Percentiles rank a stretch among this genome's conserved stretches.
Evolutionary conservation across 2,113 vertebrate species (phyloP).

Genomic region (Aramus guarauna): DNA sequence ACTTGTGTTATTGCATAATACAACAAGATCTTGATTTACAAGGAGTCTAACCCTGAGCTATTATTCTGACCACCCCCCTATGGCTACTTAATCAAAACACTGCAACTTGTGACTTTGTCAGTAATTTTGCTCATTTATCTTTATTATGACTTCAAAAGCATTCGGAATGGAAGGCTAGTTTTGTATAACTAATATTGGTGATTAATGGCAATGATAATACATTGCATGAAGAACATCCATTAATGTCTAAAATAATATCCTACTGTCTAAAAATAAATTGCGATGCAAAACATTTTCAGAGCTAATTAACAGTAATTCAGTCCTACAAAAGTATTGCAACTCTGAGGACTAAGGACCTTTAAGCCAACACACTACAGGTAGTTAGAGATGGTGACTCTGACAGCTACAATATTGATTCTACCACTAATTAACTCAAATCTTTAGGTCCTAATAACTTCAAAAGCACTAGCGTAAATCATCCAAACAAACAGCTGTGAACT

Average conservation of each 20-base stretch:
- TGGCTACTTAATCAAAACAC: constrained; percentile 73
- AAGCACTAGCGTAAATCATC: neutral
- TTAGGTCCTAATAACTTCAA: neutral
- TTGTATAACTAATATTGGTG: constrained; percentile 68
- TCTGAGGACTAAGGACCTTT: neutral
- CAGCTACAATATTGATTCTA: neutral
- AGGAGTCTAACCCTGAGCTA: constrained; percentile 51
- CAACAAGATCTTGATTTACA: constrained; percentile 51
- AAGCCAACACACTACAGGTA: neutral
- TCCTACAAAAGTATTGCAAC: neutral
- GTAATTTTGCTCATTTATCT: constrained; percentile 78
- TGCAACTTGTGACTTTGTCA: constrained; percentile 68
- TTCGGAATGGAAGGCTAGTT: constrained; percentile 69
- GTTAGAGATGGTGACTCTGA: neutral
- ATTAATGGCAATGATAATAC: constrained; percentile 64
- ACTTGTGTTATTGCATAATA: constrained; percentile 23
- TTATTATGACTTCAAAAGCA: constrained; percentile 68
- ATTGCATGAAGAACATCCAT: constrained; percentile 51
- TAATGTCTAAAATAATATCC: constrained; percentile 46
- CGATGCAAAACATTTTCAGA: constrained; percentile 52
- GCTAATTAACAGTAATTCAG: constrained; percentile 40
- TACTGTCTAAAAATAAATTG: constrained; percentile 57
- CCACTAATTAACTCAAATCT: constrained; percentile 19
- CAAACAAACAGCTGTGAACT: neutral
- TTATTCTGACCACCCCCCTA: constrained; percentile 68